phyloP scores from a whole-genome alignment of 2,888 invertebrate genomes.

The Palloptera scutellata region DNA sequence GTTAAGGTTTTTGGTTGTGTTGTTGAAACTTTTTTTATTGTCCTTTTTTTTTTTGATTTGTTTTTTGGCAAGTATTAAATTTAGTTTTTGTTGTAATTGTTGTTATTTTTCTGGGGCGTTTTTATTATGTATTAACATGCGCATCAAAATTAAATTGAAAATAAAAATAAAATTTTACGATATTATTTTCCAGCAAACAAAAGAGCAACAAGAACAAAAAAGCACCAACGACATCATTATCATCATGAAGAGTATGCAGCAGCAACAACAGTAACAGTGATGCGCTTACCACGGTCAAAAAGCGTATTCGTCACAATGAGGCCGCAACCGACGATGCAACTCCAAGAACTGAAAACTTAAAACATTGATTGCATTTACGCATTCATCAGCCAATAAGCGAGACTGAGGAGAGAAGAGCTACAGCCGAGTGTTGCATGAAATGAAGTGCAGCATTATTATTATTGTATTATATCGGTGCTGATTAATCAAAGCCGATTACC shows the following conservation, averaged over 20 bases:
- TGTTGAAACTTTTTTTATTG: background rate
- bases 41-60: slow-evolving; percentile 27
- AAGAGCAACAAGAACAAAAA: background rate
- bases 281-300: too few species aligned
- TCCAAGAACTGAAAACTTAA: too few species aligned
- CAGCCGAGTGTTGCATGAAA: background rate
- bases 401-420: background rate
- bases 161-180: slow-evolving; percentile 56
- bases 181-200: slow-evolving; percentile 41
- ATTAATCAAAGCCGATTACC: too few species aligned
- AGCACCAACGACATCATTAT: background rate
- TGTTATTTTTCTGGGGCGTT: slow-evolving; percentile 24
- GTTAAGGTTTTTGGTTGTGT: background rate
- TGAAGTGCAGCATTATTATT: background rate
- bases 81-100: slow-evolving; percentile 23
- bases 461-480: too few species aligned
- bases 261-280: background rate
- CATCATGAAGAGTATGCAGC: background rate
- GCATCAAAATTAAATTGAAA: slow-evolving; percentile 57
- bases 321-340: too few species aligned
- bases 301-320: too few species aligned
- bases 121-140: slow-evolving; percentile 47
- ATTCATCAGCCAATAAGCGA: too few species aligned
- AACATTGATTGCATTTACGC: too few species aligned
- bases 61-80: slow-evolving; percentile 16